A percentile compares a stretch with the other conserved stretches of the same genome.
These are phyloP conservation scores for Centropus unirufus DNA, from an alignment of 2,113 vertebrate genomes.

Conservation along the genomic window DNA sequence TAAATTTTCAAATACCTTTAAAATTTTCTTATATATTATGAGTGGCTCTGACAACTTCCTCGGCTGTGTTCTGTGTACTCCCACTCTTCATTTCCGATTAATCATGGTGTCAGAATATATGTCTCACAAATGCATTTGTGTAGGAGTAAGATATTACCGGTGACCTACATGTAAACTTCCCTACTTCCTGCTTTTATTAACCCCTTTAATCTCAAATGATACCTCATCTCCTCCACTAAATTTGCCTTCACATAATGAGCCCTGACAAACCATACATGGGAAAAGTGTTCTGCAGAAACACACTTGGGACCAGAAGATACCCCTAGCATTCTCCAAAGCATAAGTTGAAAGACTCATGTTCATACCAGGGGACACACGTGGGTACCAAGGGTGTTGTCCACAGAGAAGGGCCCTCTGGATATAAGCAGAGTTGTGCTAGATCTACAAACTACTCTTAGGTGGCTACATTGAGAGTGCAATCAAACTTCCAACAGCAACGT, in stretches of 20 bases:
- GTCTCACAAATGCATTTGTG: not conserved
- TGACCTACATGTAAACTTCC: not conserved
- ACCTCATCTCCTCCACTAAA: not conserved
- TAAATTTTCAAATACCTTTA: conserved; percentile 36
- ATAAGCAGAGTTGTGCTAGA: not conserved
- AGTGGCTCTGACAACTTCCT: not conserved
- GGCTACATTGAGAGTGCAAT: not conserved
- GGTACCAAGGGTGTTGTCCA: not conserved
- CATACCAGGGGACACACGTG: not conserved
- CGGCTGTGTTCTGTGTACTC: not conserved
- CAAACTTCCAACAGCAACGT: not conserved
- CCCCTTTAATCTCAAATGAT: not conserved
- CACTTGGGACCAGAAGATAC: not conserved
- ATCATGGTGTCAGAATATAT: not conserved
- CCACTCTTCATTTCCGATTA: conserved; percentile 4
- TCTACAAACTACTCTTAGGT: not conserved
- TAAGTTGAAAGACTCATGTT: not conserved
- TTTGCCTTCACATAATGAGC: not conserved
- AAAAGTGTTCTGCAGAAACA: not conserved
- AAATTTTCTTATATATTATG: not conserved
- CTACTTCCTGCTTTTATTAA: not conserved
- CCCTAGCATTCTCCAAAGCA: not conserved
- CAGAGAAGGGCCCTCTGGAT: not conserved
- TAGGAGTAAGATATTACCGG: not conserved
- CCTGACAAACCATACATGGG: not conserved